Evolutionary conservation across 2,888 invertebrate genomes (phyloP), one percentile per base, ranked within the genome.

Genomic region (Campopleginae sp.): DNA sequence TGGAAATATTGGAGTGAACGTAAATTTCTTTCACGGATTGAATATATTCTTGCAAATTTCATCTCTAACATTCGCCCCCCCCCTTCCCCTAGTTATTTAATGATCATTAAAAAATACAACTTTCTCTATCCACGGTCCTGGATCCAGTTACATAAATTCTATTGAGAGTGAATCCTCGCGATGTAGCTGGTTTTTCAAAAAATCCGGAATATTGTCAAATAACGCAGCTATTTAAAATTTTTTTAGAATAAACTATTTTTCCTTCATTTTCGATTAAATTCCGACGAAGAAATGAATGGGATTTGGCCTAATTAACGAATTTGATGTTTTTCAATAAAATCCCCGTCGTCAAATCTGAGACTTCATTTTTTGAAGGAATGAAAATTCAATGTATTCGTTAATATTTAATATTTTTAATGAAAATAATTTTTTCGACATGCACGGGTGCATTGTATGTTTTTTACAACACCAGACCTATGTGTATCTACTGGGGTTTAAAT

Each of bases 61-160:
- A 66, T 78, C 66, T 78, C 65, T 44, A 54, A 72, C 80, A 72
- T 84, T 76, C 14, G 51, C n/a, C n/a, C n/a, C n/a, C n/a, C n/a
- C 33, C 17, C 33, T 23, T 19, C 23, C 10, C 23, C 12, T 58
- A 23, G 14, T 72, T 44, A 46, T 77, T 42, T 33, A 68, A 70
- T 58, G 6, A 46, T 42, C 19, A 14, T 2, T 10, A 23, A 65
- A 54, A 14, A 10, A 12, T 3, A 8, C 5, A 14, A 27, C 12
- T 17, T 58, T 58, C 46, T 42, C 14, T 10, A 14, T 12, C 12
- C 12, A 31, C 27, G 10, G 7, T 1, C 44, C 17, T 14, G 12
- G 61, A 81, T 48, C 70, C 48, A 81, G n/a, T 77, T 77, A 33
- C 44, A 33, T 54, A 23, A 46, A 54, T 58, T 72, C 54, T 27